These are phyloP conservation scores for Passer domesticus DNA, from an alignment of 2,113 vertebrate genomes.

Conservation along the genomic window DNA sequence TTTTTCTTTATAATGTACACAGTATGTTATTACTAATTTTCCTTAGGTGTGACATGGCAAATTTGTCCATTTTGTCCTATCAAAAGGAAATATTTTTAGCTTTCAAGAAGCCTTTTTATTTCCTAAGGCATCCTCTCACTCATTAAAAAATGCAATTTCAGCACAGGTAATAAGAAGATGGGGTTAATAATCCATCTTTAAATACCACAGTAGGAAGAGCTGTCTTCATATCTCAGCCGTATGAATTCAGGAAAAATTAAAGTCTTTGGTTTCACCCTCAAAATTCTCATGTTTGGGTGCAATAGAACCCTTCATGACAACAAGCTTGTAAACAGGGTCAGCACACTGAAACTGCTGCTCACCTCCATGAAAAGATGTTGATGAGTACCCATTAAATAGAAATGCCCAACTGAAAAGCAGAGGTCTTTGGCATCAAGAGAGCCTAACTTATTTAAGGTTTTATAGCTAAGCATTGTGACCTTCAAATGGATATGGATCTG, in stretches of 20 bases:
- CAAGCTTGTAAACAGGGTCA: neutral
- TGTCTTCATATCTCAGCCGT: neutral
- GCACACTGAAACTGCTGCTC: neutral
- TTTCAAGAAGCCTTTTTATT: neutral
- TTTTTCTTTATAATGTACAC: neutral
- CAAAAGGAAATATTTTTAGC: neutral
- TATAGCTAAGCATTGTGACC: neutral
- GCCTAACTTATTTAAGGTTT: neutral
- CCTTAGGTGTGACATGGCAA: neutral
- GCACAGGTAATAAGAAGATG: neutral
- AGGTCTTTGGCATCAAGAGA: neutral
- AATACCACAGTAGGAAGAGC: neutral
- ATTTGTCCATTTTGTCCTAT: neutral
- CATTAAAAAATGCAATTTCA: neutral
- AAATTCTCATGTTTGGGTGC: neutral
- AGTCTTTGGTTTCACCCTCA: neutral
- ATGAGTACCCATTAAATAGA: neutral
- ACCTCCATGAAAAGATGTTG: neutral
- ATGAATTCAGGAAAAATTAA: neutral
- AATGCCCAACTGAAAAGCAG: neutral
- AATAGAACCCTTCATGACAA: neutral
- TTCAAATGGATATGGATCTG: neutral
- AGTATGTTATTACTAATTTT: neutral
- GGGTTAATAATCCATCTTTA: neutral
- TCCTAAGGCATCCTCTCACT: neutral